Evolutionary conservation across 2,113 vertebrate genomes (phyloP).

Genomic region (Vulpes ferrilata): DNA sequence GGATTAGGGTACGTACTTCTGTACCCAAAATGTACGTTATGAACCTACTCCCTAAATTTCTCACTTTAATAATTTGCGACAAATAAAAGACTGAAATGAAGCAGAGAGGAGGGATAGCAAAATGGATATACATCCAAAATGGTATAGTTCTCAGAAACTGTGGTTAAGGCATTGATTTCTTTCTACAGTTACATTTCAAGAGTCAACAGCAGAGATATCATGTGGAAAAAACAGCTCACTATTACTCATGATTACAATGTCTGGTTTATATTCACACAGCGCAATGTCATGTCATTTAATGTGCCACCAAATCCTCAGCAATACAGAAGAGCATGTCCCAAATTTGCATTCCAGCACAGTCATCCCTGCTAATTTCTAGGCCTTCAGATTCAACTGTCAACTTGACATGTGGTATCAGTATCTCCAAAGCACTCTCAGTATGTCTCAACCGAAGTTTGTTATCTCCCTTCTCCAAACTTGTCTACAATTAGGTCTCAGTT

Average conservation of each 20-base stretch:
- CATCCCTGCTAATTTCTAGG: no score
- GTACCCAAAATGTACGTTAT: not conserved
- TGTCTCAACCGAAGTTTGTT: not conserved
- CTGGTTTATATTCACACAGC: not conserved
- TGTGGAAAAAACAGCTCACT: not conserved
- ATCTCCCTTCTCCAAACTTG: not conserved
- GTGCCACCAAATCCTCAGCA: not conserved
- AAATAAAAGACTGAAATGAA: not conserved
- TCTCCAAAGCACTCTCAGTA: not conserved
- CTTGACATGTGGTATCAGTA: fast-evolving
- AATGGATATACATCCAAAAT: not conserved
- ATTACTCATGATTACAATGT: not conserved
- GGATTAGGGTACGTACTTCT: not conserved
- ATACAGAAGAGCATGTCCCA: not conserved
- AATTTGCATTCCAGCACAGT: not conserved
- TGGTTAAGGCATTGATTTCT: not conserved
- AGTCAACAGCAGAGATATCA: not conserved
- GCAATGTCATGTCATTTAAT: not conserved
- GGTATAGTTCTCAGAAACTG: not conserved
- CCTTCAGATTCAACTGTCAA: not conserved
- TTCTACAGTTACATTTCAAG: not conserved
- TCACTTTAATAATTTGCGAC: not conserved
- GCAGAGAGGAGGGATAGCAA: not conserved
- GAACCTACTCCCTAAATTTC: not conserved
- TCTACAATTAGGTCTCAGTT: not conserved